Conservation (phyloP, 2,888 invertebrate species). For the Microplitis deprimator region DNA sequence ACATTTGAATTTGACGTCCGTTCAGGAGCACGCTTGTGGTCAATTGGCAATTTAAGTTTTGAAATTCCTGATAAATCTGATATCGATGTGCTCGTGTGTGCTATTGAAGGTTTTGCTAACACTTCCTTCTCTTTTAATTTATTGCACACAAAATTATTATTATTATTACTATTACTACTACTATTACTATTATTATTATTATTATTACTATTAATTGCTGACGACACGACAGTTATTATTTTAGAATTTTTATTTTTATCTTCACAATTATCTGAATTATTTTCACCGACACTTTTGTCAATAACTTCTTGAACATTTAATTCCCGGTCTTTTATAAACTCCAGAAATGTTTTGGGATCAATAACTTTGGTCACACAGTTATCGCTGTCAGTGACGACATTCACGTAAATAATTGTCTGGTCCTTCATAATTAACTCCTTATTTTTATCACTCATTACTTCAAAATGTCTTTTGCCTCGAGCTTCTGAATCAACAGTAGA, state of each 20-base stretch:
- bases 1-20: background rate
- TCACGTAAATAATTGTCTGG: constrained; percentile 56
- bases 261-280: background rate
- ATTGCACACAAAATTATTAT: constrained; percentile 10
- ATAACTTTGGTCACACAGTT: constrained; percentile 51
- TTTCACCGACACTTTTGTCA: constrained; percentile 24
- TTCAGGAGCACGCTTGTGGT: constrained; percentile 20
- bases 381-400: constrained; percentile 56
- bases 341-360: constrained; percentile 56
- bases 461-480: background rate
- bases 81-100: constrained; percentile 60
- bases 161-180: background rate
- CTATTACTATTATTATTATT: background rate
- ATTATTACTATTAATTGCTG: constrained; percentile 39
- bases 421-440: constrained; percentile 39
- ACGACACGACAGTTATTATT: constrained; percentile 54
- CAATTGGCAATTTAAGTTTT: background rate
- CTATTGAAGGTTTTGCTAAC: constrained; percentile 58
- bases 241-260: constrained; percentile 40
- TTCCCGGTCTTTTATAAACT: constrained; percentile 52
- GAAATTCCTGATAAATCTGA: constrained; percentile 52
- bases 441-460: constrained; percentile 10
- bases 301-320: constrained; percentile 41
- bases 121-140: constrained; percentile 58
- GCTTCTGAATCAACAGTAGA: too few relatives aligned